phyloP scores from a whole-genome alignment of 2,797 vertebrate genomes.

The Tenualosa thibaudeaui region DNA sequence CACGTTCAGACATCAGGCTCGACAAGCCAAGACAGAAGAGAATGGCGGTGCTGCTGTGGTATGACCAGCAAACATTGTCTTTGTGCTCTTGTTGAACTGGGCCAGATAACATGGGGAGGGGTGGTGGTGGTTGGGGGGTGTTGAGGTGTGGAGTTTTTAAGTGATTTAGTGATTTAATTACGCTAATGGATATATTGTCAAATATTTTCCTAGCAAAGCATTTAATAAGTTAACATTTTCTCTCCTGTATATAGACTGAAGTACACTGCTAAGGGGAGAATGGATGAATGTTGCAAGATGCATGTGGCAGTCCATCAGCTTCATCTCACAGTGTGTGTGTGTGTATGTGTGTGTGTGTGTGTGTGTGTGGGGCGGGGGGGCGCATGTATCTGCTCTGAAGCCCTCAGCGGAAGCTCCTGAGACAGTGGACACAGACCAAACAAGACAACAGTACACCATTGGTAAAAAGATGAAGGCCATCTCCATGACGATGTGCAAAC shows the following conservation, averaged over 20 bases:
- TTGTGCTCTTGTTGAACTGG: too few species aligned
- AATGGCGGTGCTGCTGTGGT: conserved; percentile 40
- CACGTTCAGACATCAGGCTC: conserved; percentile 68
- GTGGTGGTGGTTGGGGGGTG: too few species aligned
- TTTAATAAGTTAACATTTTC: too few species aligned
- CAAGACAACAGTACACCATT: conserved; percentile 59
- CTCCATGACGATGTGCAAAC: conserved; percentile 82
- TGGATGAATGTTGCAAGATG: background rate
- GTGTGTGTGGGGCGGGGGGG: background rate
- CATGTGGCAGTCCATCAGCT: background rate
- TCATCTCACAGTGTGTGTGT: background rate
- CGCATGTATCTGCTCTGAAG: conserved; percentile 25
- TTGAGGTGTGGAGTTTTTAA: too few species aligned
- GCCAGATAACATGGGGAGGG: too few species aligned
- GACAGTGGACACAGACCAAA: conserved; percentile 64
- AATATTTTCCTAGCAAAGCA: too few species aligned
- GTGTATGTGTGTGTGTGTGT: background rate
- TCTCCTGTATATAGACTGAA: background rate
- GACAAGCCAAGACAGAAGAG: conserved; percentile 68
- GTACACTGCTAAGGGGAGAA: too few species aligned
- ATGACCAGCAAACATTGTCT: background rate
- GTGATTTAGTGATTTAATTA: too few species aligned
- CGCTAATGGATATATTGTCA: too few species aligned
- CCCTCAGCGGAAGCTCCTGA: conserved; percentile 58
- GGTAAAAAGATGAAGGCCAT: conserved; percentile 80